Base-by-base conservation (phyloP, 2,888 invertebrate genomes). In the Matsumyia berberina region DNA sequence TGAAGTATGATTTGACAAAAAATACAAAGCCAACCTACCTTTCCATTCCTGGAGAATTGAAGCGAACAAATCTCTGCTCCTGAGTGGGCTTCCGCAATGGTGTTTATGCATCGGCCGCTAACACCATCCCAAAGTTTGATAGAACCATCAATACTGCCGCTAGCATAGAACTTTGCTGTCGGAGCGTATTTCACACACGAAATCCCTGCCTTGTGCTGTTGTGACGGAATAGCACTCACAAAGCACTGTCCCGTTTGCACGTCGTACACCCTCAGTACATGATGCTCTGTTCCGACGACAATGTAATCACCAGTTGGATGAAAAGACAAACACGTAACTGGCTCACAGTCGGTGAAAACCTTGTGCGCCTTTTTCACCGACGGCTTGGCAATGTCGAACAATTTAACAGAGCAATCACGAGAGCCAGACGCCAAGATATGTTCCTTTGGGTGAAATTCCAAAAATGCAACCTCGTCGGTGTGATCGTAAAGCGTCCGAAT, bases 61-160 rank as follows among this genome's bases (percentile, higher is more conserved):
- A 98, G 97, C 0, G 99, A 99, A 89, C 98, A 98, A 33, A 99
- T 96, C 92, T 98, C 97, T 0, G 96, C 94, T 0, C 98, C 98
- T 86, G 98, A 98, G 90, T 99, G 99, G 0, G 99, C 99, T 90
- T 96, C 96, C 0, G 94, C 92, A 90, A 99, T 98, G 0, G 98
- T 98, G 90, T 98, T 98, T 86, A 99, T 95, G 89, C 99, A 99
- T 57, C 97, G 93, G 29, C 94, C 94, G 5, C 98, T 98, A 0
- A 99, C 96, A 0, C 97, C 99, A 92, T 99, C 99, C 99, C 99
- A 99, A 0, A 99, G 92, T 91, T 99, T 99, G 6, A 99, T 97
- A 73, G 95, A 94, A 0, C 99, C 99, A 90, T 99, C 99, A 80
- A 96, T 95, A 79, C 98, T 97, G 53, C 96, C 96, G 0, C 97